A percentile compares a stretch with the other conserved stretches of the same genome.
Evolutionary conservation across 2,888 invertebrate genomes (phyloP).

Genomic region (Megastigmus dorsalis): DNA sequence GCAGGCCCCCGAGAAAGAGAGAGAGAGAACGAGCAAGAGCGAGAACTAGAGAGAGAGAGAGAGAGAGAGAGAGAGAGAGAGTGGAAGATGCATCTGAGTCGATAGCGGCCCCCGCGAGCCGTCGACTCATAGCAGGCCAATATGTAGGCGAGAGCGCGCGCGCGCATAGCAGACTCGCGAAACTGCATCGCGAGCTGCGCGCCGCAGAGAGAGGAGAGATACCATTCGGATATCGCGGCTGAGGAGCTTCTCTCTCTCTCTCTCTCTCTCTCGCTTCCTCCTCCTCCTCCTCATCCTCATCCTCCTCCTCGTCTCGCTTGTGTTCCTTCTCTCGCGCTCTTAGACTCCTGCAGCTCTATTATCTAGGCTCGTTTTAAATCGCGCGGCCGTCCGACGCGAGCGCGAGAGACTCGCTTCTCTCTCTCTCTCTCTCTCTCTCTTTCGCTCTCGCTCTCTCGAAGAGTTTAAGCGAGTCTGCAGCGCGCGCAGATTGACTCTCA

Average conservation of each 20-base stretch:
- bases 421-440: no score
- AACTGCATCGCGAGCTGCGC: no score
- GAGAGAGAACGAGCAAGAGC: not conserved
- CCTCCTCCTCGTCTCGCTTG: conserved; percentile 25
- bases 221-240: conserved; percentile 46
- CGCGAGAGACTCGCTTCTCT: no score
- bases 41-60: not conserved
- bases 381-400: conserved; percentile 25
- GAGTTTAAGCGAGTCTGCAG: conserved; percentile 28
- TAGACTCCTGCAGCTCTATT: conserved; percentile 49
- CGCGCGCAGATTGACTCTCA: conserved; percentile 31
- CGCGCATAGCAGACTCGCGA: no score
- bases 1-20: not conserved
- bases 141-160: conserved; percentile 26
- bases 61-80: not conserved
- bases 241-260: conserved; percentile 23
- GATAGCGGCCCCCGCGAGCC: not conserved
- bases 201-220: conserved; percentile 40
- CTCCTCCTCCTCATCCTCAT: conserved; percentile 33
- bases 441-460: no score
- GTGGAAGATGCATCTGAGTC: conserved; percentile 24
- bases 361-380: conserved; percentile 50
- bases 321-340: not conserved
- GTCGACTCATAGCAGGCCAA: conserved; percentile 34
- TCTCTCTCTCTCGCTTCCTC: conserved; percentile 43